A percentile compares a stretch with the other conserved stretches of the same genome.
Conservation (phyloP, 2,113 vertebrate species). For the Haemorhous mexicanus region DNA sequence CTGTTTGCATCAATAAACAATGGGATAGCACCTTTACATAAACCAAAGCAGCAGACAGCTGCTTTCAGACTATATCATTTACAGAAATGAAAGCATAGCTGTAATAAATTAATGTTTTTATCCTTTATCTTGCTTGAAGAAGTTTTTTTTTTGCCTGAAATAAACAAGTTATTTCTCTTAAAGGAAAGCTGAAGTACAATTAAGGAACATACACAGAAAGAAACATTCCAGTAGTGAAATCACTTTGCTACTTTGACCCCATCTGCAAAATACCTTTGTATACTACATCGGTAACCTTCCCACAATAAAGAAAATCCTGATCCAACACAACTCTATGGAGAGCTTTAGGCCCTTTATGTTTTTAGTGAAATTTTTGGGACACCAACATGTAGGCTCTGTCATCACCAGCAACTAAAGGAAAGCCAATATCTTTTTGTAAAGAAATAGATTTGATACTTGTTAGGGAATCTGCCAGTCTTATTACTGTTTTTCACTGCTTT, state of each 20-base stretch:
- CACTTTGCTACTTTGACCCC: background rate
- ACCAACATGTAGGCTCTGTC: background rate
- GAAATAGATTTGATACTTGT: background rate
- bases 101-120: background rate
- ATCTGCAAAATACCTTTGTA: background rate
- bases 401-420: background rate
- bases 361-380: background rate
- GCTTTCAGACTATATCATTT: background rate
- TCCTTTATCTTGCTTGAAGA: background rate
- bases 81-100: background rate
- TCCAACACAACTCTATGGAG: background rate
- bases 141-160: background rate
- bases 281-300: background rate
- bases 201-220: background rate
- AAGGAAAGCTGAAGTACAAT: background rate
- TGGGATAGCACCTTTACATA: background rate
- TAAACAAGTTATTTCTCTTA: background rate
- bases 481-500: background rate
- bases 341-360: background rate
- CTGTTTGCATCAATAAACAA: background rate
- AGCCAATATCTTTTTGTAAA: background rate
- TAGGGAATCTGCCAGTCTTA: background rate
- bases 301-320: background rate
- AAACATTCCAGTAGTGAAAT: background rate
- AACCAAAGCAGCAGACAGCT: background rate